Base-by-base conservation (phyloP, 2,797 vertebrate species). In the Tenualosa ilisha region DNA sequence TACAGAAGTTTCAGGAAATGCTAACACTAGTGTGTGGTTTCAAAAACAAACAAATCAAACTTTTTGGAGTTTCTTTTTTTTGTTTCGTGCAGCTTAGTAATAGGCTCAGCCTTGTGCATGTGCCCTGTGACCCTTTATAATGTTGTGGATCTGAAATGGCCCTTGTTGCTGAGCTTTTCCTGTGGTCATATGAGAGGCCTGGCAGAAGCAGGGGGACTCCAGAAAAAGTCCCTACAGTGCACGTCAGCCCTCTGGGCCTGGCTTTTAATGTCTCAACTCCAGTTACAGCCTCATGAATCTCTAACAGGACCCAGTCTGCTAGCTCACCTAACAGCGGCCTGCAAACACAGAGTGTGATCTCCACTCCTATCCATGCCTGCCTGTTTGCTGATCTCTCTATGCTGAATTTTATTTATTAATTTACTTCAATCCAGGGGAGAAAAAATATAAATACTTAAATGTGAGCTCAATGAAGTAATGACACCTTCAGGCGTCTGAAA, bases 261-360 rank as follows among this genome's bases (percentile, higher is more conserved):
- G 86, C 86, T 91, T 92, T 93, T 93, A 92, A 91, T 91, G 91
- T 91, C 92, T 89, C 90, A 85, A 88, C 91, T 93, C 93, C 93
- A 94, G 93, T 93, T 94, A 93, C 90, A 92, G 93, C 92, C 87
- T 79, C 83, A 63, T 86, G 88, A 93, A 91, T 93, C 87, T 93
- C 87, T 89, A 88, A 89, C 85, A 85, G 87, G 86, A 91, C 88
- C 87, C 88, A 82, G 86, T 20, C 83, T 90, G 90, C 90, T 90
- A 84, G 90, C 92, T 93, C 92, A 89, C 90, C 37, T 46, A 40
- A 11, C 5, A 43, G 40, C 40, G 1, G 65, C 37, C 37, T 43
- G 40, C 37, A 75, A 37, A 75, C 37, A 43, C 37, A 43, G 37
- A 1, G 40, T 15, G 6, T 61, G 22, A 7, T 61, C 56, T 61